These are phyloP conservation scores for Mormyrus lacerda DNA, from an alignment of 2,113 vertebrate genomes.

Conservation along the genomic window DNA sequence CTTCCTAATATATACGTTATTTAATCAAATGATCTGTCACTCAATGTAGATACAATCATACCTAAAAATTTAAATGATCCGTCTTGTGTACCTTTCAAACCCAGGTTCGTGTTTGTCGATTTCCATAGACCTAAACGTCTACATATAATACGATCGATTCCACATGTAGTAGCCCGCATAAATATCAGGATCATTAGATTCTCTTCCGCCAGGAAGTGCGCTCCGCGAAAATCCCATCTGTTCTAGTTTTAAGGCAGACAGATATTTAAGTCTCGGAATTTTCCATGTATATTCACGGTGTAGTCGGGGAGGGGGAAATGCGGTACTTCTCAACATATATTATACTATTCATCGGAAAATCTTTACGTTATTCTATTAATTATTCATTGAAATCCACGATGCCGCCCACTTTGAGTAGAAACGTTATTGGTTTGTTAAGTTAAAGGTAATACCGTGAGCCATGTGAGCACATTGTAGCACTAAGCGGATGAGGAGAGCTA, in stretches of 20 bases:
- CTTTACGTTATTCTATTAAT: background rate
- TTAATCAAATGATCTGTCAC: background rate
- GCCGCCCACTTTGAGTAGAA: background rate
- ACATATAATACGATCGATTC: background rate
- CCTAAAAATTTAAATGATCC: background rate
- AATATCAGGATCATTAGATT: background rate
- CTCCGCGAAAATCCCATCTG: background rate
- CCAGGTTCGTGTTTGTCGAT: background rate
- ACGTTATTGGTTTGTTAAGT: background rate
- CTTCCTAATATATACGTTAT: background rate
- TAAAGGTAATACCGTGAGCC: background rate
- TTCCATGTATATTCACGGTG: background rate
- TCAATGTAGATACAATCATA: background rate
- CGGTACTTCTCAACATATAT: background rate
- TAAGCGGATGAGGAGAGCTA: background rate
- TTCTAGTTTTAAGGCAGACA: background rate
- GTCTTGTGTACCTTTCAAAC: background rate
- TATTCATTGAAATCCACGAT: background rate
- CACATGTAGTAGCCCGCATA: background rate
- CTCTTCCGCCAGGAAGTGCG: background rate
- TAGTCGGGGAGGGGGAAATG: background rate
- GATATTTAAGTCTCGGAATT: background rate
- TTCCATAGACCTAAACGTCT: background rate
- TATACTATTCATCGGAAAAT: background rate
- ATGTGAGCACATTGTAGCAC: background rate